phyloP scores from a whole-genome alignment of 92 coral and sea anemone species.

The Diadumene lineata region DNA sequence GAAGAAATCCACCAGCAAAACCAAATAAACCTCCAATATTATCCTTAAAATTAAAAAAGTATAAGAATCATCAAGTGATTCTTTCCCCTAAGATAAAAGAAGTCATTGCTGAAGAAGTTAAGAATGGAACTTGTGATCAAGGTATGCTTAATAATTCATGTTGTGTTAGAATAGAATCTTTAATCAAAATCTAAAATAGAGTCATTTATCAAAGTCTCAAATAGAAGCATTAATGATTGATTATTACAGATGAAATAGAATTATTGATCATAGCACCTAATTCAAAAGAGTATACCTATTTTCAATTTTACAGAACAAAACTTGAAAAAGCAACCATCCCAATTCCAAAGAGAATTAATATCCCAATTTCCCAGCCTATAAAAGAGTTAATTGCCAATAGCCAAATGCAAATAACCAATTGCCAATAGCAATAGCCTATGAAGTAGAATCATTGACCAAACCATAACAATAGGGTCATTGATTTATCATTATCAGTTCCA shows the following conservation, averaged over 20 bases:
- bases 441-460: no score
- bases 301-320: background rate
- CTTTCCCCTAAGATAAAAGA: slow-evolving; percentile 45
- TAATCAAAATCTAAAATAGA: background rate
- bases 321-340: no score
- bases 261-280: background rate
- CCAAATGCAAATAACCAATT: no score
- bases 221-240: background rate
- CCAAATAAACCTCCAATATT: slow-evolving; percentile 36
- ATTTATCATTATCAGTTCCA: background rate
- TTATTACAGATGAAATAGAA: background rate
- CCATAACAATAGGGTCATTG: no score
- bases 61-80: slow-evolving; percentile 39
- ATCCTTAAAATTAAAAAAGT: slow-evolving; percentile 20
- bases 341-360: no score
- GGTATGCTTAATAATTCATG: no score
- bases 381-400: no score
- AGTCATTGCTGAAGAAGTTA: slow-evolving; percentile 1
- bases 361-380: no score
- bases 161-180: background rate
- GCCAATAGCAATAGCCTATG: no score
- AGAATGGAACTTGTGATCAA: slow-evolving; percentile 26
- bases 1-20: slow-evolving; percentile 58
- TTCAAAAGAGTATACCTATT: no score
- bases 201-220: background rate